Percentiles rank a stretch among this genome's conserved stretches.
Conservation (phyloP, 2,797 vertebrate species). For the Serranus cabrilla region DNA sequence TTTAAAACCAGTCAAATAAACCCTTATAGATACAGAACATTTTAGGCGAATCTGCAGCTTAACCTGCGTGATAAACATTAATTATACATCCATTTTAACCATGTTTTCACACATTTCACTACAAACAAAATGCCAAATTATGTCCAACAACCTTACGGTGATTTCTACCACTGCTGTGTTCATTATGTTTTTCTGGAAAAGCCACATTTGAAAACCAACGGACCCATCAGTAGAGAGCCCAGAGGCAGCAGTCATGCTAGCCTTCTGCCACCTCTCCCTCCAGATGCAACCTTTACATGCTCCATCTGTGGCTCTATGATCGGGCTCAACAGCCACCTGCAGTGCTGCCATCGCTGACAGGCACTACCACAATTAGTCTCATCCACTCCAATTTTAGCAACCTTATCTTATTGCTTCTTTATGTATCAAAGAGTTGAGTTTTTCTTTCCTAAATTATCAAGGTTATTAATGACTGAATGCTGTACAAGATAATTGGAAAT, state of each 20-base stretch:
- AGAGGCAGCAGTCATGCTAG: constrained; percentile 61
- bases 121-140: constrained; percentile 11
- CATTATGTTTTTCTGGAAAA: constrained; percentile 43
- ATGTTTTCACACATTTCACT: neutral
- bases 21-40: neutral
- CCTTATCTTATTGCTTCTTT: constrained; percentile 20
- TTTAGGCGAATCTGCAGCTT: neutral
- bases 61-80: neutral
- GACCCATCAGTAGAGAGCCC: constrained; percentile 55
- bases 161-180: constrained; percentile 43
- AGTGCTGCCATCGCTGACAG: constrained; percentile 31
- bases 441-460: neutral
- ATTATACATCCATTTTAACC: neutral
- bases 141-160: constrained; percentile 11
- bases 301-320: constrained; percentile 71
- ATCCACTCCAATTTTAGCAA: neutral
- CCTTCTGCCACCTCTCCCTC: constrained; percentile 62
- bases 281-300: constrained; percentile 71
- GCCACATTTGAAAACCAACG: constrained; percentile 60
- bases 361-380: constrained; percentile 11
- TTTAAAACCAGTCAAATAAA: constrained; percentile 11
- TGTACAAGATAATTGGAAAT: constrained; percentile 9
- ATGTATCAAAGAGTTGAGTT: neutral
- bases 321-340: constrained; percentile 60
- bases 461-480: neutral